Conservation (phyloP, 2,888 invertebrate genomes). For the Phortica okadai region DNA sequence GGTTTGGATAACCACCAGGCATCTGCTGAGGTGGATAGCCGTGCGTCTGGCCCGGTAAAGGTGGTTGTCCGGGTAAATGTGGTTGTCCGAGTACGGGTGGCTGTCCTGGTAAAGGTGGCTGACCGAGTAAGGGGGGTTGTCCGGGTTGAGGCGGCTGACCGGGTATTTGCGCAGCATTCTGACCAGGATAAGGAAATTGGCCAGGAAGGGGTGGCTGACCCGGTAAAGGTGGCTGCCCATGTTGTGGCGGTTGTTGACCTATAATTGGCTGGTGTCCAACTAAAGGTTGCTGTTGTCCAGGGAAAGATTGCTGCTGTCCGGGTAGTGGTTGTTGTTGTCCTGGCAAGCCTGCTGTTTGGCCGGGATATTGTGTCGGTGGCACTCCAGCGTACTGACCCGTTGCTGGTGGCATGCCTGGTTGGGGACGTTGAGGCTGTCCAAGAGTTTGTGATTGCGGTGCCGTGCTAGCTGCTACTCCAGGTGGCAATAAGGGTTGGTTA, state of each 20-base stretch:
- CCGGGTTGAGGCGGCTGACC: constrained; percentile 47
- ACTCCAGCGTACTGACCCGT: constrained; percentile 20
- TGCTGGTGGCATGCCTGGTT: constrained; percentile 41
- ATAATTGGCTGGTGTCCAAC: constrained; percentile 50
- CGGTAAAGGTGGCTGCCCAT: constrained; percentile 43
- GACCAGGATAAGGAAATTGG: constrained; percentile 68
- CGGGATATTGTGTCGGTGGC: constrained; percentile 25
- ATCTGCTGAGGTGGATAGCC: constrained; percentile 64
- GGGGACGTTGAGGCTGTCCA: constrained; percentile 1
- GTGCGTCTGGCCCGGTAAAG: constrained; percentile 56
- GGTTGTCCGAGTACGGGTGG: background rate
- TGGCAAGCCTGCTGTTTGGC: constrained; percentile 32
- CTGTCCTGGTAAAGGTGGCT: constrained; percentile 52
- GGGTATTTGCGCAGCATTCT: constrained; percentile 62
- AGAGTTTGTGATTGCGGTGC: constrained; percentile 13
- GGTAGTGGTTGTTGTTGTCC: constrained; percentile 53
- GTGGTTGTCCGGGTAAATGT: constrained; percentile 29
- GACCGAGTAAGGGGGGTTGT: constrained; percentile 3
- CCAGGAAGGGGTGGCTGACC: constrained; percentile 63
- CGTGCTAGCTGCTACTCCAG: constrained; percentile 12
- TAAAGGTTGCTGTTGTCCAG: constrained; percentile 48
- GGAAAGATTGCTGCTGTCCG: constrained; percentile 43
- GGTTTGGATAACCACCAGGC: constrained; percentile 59
- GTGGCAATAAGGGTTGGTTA: constrained; percentile 18
- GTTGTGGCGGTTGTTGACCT: constrained; percentile 35